Base-by-base conservation (phyloP, 2,113 vertebrate species). In the Monopterus albus region DNA sequence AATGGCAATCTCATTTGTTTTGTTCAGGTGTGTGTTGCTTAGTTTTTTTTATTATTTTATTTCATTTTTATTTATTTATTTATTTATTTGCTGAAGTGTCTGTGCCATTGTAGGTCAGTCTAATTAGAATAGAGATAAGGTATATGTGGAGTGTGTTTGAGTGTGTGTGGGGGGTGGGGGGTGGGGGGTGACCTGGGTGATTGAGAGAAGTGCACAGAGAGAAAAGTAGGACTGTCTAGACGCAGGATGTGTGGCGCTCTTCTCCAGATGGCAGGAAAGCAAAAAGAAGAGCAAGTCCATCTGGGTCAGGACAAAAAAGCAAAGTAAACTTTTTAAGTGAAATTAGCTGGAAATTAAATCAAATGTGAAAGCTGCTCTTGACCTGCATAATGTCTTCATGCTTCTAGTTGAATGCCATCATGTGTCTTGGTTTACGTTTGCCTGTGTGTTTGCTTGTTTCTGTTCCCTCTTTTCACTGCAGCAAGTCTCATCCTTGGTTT, bases 1-100 rank as follows among this genome's bases (percentile, higher is more conserved):
- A 94, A 91, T 92, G 93, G 91, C 92, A 93, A 76, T 88, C 90
- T 91, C 87, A 90, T 93, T 93, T 93, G 90, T 93, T 94, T 94
- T 92, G 85, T 92, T 93, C 91, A 92, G 88, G 92, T 91, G 91
- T 84, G 65, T 77, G 84, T 90, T 73, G 85, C 78, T 88, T 93
- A 80, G 72, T 87, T 78, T 59, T 69, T 78, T 38, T 75, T 70
- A 35, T 68, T 58, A 31, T 40, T 35, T 13, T 39, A n/a, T n/a
- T n/a, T 7, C 8, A 31, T 31, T 31, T 31, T 31, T 31, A 31
- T 33, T 91, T 92, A 69, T 53, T 80, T 53, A 6, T 68, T 63
- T 67, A 40, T 67, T 61, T 73, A 36, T 67, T 51, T 64, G 29
- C 67, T 39, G 84, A 89, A 86, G 79, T 86, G 82, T 88, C 82